Conservation (phyloP, 2,888 invertebrate genomes). For the Lymantria monacha region DNA sequence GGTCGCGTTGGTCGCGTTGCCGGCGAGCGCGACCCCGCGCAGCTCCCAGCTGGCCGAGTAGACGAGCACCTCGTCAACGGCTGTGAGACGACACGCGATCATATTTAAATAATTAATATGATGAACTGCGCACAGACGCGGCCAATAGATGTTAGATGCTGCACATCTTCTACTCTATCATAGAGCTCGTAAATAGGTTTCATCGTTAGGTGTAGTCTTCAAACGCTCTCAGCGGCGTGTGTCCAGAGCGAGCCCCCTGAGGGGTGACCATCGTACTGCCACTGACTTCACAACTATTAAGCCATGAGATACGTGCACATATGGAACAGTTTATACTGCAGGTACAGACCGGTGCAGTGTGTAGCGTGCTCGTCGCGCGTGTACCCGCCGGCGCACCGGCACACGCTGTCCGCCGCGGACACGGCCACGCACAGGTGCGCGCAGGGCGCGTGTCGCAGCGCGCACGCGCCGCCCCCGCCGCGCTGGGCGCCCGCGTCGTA, state of each 20-base stretch:
- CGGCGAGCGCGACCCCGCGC: slow-evolving; percentile 84
- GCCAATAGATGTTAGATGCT: too few species aligned
- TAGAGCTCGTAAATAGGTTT: too few species aligned
- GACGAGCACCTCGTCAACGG: slow-evolving; percentile 86
- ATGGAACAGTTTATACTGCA: too few species aligned
- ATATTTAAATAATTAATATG: background rate
- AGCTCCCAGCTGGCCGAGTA: slow-evolving; percentile 91
- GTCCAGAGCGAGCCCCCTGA: too few species aligned
- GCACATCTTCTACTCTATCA: too few species aligned
- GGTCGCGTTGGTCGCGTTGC: slow-evolving; percentile 55
- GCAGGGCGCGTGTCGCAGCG: slow-evolving; percentile 83
- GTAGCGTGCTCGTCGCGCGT: slow-evolving; percentile 23
- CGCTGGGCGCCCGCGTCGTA: slow-evolving; percentile 84
- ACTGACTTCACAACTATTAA: too few species aligned
- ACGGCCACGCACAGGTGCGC: slow-evolving; percentile 89
- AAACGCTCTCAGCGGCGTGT: too few species aligned
- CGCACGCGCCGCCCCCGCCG: slow-evolving; percentile 77
- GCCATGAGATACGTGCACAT: too few species aligned
- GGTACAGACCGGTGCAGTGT: too few species aligned
- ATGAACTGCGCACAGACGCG: too few species aligned
- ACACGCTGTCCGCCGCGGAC: slow-evolving; percentile 79
- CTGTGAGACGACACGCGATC: slow-evolving; percentile 41
- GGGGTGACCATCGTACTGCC: too few species aligned
- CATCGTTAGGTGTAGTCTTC: too few species aligned
- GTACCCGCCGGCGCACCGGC: slow-evolving; percentile 89